Conservation (phyloP, 2,888 invertebrate genomes). For the Dilophus febrilis region DNA sequence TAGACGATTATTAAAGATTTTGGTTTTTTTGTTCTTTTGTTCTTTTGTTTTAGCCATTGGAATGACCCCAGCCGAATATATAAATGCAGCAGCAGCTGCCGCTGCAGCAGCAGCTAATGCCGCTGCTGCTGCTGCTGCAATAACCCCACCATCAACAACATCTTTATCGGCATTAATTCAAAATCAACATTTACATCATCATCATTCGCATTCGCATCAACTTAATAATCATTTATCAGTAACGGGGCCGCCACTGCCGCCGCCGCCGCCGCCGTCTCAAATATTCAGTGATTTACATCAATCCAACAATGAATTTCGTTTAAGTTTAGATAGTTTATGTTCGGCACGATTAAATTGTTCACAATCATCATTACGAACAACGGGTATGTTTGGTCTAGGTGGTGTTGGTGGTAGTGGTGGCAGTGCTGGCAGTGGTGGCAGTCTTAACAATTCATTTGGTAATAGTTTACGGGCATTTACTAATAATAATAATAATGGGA, state of each 20-base stretch:
- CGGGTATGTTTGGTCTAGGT: too few species aligned
- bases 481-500: conserved; percentile 18
- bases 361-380: too few species aligned
- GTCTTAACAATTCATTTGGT: not conserved
- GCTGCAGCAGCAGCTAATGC: too few species aligned
- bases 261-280: not conserved
- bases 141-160: not conserved
- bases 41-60: too few species aligned
- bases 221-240: too few species aligned
- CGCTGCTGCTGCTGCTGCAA: conserved; percentile 13
- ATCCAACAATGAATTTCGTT: conserved; percentile 62
- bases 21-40: too few species aligned
- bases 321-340: conserved; percentile 75
- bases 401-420: conserved; percentile 18
- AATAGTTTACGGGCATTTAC: not conserved
- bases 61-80: too few species aligned
- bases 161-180: too few species aligned
- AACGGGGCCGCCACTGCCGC: not conserved
- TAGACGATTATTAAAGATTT: not conserved
- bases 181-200: conserved; percentile 11
- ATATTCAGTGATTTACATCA: conserved; percentile 36
- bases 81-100: not conserved
- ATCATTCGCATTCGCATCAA: too few species aligned
- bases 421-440: not conserved
- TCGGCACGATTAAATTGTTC: conserved; percentile 57